These are phyloP conservation scores for Hetaerina titia DNA, from an alignment of 2,888 invertebrate species.

Conservation along the genomic window DNA sequence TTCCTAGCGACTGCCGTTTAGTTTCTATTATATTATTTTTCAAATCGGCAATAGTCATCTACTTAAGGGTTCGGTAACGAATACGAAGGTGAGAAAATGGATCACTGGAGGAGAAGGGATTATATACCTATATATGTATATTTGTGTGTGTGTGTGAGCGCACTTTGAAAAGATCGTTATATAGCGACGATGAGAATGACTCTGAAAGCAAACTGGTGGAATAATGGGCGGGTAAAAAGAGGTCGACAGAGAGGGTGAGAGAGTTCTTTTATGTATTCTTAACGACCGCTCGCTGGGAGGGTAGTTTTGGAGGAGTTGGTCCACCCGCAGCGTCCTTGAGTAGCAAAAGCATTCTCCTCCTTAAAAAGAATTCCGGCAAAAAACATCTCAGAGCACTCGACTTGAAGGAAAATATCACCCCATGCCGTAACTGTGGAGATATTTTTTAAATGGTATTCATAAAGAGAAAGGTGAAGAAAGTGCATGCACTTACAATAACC, in stretches of 20 bases:
- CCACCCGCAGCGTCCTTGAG: constrained; percentile 22
- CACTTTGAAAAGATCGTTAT: neutral
- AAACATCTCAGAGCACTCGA: neutral
- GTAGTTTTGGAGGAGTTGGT: neutral
- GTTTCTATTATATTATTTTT: neutral
- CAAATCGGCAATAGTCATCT: neutral
- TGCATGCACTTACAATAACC: neutral
- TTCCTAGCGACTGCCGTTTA: neutral
- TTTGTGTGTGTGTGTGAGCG: neutral
- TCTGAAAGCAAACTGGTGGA: constrained; percentile 34
- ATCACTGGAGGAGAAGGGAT: neutral
- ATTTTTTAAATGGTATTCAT: neutral
- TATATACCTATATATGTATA: neutral
- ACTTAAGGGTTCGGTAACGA: neutral
- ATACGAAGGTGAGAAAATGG: neutral
- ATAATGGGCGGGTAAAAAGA: constrained; percentile 12
- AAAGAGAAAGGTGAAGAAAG: neutral
- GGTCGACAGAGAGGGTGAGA: constrained; percentile 24
- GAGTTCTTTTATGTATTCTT: constrained; percentile 19
- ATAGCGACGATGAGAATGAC: neutral
- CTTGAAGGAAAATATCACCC: neutral
- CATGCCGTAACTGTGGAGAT: neutral
- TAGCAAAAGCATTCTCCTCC: neutral
- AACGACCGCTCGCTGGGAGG: constrained; percentile 24
- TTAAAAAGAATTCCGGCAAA: constrained; percentile 22